phyloP scores from a whole-genome alignment of 2,888 invertebrate species.

The Meghimatium bilineatum region DNA sequence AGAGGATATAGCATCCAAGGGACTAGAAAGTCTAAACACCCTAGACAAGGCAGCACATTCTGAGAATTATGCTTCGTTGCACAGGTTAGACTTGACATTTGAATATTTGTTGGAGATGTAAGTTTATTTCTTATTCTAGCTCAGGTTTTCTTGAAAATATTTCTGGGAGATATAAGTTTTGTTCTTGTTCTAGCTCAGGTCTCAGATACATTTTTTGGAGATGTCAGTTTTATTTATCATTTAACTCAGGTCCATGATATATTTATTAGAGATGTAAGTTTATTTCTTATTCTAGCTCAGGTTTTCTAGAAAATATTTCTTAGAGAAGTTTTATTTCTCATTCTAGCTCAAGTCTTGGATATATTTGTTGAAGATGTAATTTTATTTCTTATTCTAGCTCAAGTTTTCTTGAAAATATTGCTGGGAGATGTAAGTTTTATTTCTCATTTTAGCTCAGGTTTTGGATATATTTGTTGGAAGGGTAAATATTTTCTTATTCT shows the following conservation, averaged over 20 bases:
- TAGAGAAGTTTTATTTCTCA: too few species aligned
- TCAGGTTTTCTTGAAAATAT: background rate
- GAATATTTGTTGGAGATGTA: background rate
- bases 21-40: conserved; percentile 24
- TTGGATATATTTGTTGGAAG: too few species aligned
- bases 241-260: background rate
- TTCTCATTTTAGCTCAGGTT: too few species aligned
- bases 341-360: too few species aligned
- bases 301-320: too few species aligned
- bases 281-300: too few species aligned
- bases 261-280: too few species aligned
- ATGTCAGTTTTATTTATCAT: conserved; percentile 11
- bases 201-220: background rate
- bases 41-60: conserved; percentile 27
- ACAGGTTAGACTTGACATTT: conserved; percentile 26
- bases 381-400: conserved; percentile 16
- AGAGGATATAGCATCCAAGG: conserved; percentile 63
- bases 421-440: background rate
- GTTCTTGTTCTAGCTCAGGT: too few species aligned
- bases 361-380: background rate
- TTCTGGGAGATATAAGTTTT: background rate
- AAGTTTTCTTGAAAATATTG: background rate
- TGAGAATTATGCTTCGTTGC: conserved; percentile 40
- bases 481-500: too few species aligned
- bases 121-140: conserved; percentile 24